Evolutionary conservation across 2,113 vertebrate species (phyloP).

Genomic region (Blennius ocellaris): DNA sequence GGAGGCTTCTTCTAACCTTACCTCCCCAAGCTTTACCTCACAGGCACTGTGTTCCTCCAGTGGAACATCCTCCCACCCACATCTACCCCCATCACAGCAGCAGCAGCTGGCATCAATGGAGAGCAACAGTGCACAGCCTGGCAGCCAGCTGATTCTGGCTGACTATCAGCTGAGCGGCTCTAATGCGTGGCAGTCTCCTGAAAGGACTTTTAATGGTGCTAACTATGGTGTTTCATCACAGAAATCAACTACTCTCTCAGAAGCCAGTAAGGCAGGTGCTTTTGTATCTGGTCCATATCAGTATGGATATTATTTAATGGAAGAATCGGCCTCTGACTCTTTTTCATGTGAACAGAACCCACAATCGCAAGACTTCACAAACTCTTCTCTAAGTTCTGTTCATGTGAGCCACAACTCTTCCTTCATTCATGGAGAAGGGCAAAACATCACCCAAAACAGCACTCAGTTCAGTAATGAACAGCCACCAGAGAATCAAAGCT

Average conservation of each 20-base stretch:
- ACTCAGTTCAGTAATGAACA: conserved; percentile 79
- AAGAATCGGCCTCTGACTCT: conserved; percentile 80
- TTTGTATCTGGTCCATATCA: conserved; percentile 83
- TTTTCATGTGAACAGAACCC: conserved; percentile 77
- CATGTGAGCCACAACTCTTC: conserved; percentile 81
- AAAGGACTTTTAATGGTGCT: conserved; percentile 88
- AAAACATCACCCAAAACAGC: conserved; percentile 74
- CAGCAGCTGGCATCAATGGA: conserved; percentile 79
- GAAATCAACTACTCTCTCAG: conserved; percentile 84
- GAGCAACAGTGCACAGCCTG: conserved; percentile 74
- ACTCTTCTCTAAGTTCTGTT: conserved; percentile 73
- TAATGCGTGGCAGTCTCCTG: conserved; percentile 87
- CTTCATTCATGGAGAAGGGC: conserved; percentile 85
- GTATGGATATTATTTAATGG: conserved; percentile 87
- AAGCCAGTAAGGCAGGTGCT: conserved; percentile 79
- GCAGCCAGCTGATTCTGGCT: conserved; percentile 83
- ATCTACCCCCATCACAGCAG: conserved; percentile 76
- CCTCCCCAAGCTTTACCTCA: conserved; percentile 92
- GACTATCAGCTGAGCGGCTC: conserved; percentile 87
- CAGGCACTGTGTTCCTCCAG: conserved; percentile 78
- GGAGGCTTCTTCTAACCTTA: conserved; percentile 84
- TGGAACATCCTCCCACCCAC: conserved; percentile 74
- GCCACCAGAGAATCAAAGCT: conserved; percentile 79
- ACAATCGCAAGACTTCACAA: conserved; percentile 82
- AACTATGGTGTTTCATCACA: conserved; percentile 84